phyloP scores from a whole-genome alignment of 2,797 vertebrate species.

The Lagocephalus sceleratus region DNA sequence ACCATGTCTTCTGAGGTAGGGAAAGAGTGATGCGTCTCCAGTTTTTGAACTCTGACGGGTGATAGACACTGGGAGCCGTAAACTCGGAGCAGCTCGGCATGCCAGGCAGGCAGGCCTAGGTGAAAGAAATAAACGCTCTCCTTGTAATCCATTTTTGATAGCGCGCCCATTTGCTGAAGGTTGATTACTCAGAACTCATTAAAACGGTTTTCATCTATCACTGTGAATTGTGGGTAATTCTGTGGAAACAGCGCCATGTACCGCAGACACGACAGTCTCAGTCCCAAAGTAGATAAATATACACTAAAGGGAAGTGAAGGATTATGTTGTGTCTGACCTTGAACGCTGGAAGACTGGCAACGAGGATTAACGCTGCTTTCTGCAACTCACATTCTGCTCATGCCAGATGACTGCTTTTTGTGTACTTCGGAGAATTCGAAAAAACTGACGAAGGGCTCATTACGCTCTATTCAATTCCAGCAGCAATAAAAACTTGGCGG shows the following conservation, averaged over 20 bases:
- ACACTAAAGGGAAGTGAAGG: slow-evolving; percentile 22
- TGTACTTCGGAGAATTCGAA: slow-evolving; percentile 35
- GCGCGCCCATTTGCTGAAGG: background rate
- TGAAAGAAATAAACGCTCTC: slow-evolving; percentile 14
- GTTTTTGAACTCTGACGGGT: slow-evolving; percentile 91
- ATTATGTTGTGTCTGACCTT: slow-evolving; percentile 53
- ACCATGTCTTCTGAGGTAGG: slow-evolving; percentile 96
- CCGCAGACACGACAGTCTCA: slow-evolving; percentile 13
- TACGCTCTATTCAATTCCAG: slow-evolving; percentile 60
- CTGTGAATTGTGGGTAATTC: slow-evolving; percentile 7
- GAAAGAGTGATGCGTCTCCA: slow-evolving; percentile 93
- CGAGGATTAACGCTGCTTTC: slow-evolving; percentile 35
- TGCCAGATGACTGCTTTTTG: slow-evolving; percentile 38
- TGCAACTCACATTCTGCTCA: slow-evolving; percentile 40
- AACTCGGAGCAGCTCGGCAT: slow-evolving; percentile 98
- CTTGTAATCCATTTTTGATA: slow-evolving; percentile 1
- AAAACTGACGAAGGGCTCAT: slow-evolving; percentile 54
- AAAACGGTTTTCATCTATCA: background rate
- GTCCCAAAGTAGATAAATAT: slow-evolving; percentile 9
- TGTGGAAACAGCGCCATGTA: slow-evolving; percentile 3
- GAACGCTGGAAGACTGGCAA: slow-evolving; percentile 31
- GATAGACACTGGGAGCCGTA: slow-evolving; percentile 93
- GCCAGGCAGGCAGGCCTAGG: slow-evolving; percentile 93
- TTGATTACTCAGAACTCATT: slow-evolving; percentile 3
- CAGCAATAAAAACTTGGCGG: slow-evolving; percentile 56